Evolutionary conservation across 2,797 vertebrate genomes (phyloP).

Genomic region (Smutsia temminckii): DNA sequence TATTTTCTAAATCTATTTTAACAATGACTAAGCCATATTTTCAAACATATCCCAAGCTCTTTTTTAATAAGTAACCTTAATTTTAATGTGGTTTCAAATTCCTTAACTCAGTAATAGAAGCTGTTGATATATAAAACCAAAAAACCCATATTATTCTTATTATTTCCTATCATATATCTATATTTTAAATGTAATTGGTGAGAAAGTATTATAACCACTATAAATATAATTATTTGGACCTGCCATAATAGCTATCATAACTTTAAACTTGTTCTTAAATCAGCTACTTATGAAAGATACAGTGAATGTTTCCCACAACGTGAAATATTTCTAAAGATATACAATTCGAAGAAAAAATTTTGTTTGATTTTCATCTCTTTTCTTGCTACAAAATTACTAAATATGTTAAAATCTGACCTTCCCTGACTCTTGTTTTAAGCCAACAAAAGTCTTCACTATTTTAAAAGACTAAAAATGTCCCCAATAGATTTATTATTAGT

Average conservation of each 20-base stretch:
- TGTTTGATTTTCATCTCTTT: not conserved
- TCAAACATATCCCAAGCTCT: not conserved
- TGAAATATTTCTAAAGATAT: not conserved
- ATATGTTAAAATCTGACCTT: conserved; percentile 50
- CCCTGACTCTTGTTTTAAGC: conserved; percentile 36
- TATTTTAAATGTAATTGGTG: conserved; percentile 20
- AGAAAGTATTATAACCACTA: not conserved
- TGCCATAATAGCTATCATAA: not conserved
- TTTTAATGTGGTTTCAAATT: conserved; percentile 36
- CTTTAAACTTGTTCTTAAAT: conserved; percentile 31
- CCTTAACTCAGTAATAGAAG: conserved; percentile 8
- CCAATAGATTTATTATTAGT: conserved; percentile 57
- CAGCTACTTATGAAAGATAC: not conserved
- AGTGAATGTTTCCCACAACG: not conserved
- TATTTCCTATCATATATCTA: not conserved
- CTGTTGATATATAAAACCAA: conserved; percentile 11
- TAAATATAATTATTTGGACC: not conserved
- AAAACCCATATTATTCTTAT: not conserved
- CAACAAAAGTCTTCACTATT: conserved; percentile 43
- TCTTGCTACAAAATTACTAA: not conserved
- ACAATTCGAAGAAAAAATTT: conserved; percentile 29
- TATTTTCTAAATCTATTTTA: conserved; percentile 29
- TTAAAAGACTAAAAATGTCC: conserved; percentile 43
- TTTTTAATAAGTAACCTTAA: not conserved
- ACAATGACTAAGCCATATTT: not conserved